Percentiles rank a stretch among this genome's conserved stretches.
phyloP scores from a whole-genome alignment of 2,797 vertebrate genomes.

The Amblyraja radiata region DNA sequence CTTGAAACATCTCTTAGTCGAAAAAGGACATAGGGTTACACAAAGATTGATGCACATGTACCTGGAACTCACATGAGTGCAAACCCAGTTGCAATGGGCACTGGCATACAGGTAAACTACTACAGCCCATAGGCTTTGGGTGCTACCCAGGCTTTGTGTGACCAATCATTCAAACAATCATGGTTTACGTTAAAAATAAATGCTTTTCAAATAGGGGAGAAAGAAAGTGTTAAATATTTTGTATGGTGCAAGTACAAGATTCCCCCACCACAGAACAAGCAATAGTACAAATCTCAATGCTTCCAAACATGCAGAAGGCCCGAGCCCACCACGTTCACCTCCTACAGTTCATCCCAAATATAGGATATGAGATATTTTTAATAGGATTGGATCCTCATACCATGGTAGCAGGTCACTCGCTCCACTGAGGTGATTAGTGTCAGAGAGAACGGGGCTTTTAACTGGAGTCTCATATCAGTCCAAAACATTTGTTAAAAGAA shows the following conservation, averaged over 20 bases:
- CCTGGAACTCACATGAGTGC: neutral
- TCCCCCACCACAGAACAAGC: neutral
- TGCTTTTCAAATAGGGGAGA: neutral
- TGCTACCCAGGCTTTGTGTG: neutral
- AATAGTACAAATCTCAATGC: neutral
- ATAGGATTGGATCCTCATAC: neutral
- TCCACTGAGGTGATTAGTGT: neutral
- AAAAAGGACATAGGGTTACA: slow-evolving; percentile 10
- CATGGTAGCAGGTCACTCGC: too few species aligned
- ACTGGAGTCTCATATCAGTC: too few species aligned
- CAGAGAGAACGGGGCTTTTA: neutral
- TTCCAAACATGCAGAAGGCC: neutral
- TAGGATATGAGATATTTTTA: neutral
- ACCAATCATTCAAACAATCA: neutral
- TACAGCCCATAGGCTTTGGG: neutral
- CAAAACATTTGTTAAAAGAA: neutral
- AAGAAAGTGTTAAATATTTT: neutral
- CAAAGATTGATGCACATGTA: neutral
- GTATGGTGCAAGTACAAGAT: neutral
- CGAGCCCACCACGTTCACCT: neutral
- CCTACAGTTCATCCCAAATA: neutral
- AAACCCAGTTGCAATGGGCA: neutral
- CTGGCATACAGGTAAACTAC: neutral
- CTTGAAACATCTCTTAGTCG: neutral
- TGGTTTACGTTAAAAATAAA: neutral